These are phyloP conservation scores for Epinephelus cyanopodus DNA, from an alignment of 2,113 vertebrate species.

Conservation along the genomic window DNA sequence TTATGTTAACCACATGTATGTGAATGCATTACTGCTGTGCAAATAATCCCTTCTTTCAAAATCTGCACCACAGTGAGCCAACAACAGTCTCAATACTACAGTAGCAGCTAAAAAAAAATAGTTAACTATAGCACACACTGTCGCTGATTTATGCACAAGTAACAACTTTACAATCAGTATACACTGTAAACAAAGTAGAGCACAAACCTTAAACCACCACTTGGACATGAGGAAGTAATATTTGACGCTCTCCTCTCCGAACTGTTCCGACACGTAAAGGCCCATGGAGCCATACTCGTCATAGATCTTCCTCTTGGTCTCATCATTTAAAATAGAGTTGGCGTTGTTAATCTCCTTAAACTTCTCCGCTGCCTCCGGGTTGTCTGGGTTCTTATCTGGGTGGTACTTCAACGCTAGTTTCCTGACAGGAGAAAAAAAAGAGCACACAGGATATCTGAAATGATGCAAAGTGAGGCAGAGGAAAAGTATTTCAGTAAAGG, in stretches of 20 bases:
- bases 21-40: neutral
- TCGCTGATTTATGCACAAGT: neutral
- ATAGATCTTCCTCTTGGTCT: constrained; percentile 90
- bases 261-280: constrained; percentile 93
- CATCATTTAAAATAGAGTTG: constrained; percentile 90
- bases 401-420: constrained; percentile 93
- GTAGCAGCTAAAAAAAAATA: neutral
- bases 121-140: neutral
- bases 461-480: neutral
- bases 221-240: constrained; percentile 94
- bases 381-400: constrained; percentile 95
- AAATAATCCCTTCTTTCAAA: neutral
- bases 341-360: constrained; percentile 98
- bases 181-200: neutral
- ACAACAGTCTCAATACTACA: neutral
- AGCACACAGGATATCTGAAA: neutral
- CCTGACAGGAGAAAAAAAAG: constrained; percentile 74
- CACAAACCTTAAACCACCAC: constrained; percentile 95
- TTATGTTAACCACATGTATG: neutral
- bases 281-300: constrained; percentile 95
- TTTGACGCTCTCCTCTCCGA: constrained; percentile 93
- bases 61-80: neutral
- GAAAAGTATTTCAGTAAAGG: too few species aligned
- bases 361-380: constrained; percentile 90
- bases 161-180: neutral